Conservation (phyloP, 2,888 invertebrate genomes). For the Pheosia gnoma region DNA sequence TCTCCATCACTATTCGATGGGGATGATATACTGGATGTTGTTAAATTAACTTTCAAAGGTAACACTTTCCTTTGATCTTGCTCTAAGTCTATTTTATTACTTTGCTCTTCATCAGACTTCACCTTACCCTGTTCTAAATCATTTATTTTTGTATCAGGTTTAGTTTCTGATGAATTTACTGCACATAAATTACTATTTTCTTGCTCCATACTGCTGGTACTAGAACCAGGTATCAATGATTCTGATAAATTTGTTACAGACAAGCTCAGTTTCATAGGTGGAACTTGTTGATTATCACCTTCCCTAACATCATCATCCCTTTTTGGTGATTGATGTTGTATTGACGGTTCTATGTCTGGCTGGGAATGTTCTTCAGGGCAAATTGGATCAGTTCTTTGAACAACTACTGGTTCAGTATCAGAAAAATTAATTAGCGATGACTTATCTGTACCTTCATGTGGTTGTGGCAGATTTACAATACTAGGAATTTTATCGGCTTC, state of each 20-base stretch:
- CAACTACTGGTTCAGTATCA: constrained; percentile 14
- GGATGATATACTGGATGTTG: constrained; percentile 11
- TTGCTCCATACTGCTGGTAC: constrained; percentile 24
- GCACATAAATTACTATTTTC: constrained; percentile 17
- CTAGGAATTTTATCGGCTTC: constrained; percentile 41
- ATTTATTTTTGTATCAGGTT: constrained; percentile 13
- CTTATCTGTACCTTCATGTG: constrained; percentile 23
- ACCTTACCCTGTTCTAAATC: constrained; percentile 17
- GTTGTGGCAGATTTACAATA: constrained; percentile 42
- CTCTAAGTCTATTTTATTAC: neutral
- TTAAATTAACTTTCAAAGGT: constrained; percentile 9
- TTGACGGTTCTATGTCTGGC: constrained; percentile 16
- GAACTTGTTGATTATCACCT: constrained; percentile 20
- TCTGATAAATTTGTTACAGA: constrained; percentile 17
- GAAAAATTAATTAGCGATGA: constrained; percentile 21
- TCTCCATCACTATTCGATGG: constrained; percentile 17
- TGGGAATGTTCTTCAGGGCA: constrained; percentile 33
- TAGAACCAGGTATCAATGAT: constrained; percentile 17
- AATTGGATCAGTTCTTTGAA: constrained; percentile 17
- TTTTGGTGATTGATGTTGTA: constrained; percentile 9
- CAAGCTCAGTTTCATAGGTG: constrained; percentile 24
- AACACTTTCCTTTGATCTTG: constrained; percentile 15
- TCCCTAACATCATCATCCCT: constrained; percentile 10
- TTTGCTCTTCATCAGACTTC: constrained; percentile 15
- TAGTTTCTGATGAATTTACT: constrained; percentile 8